Conservation (phyloP, 2,113 vertebrate genomes). For the Catagonus wagneri region DNA sequence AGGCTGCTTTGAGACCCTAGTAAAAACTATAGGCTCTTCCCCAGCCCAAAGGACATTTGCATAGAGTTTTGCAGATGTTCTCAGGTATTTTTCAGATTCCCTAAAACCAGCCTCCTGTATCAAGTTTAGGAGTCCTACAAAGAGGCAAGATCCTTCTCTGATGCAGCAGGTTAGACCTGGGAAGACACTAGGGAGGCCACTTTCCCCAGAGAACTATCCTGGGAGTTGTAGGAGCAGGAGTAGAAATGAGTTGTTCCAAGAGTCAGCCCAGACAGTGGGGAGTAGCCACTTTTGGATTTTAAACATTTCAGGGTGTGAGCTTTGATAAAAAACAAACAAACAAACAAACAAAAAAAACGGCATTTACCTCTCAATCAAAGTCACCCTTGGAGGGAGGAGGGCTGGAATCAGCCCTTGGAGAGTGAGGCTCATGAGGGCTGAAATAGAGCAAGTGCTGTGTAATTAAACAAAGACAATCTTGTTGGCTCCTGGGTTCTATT, state of each 20-base stretch:
- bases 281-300: neutral
- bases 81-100: neutral
- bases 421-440: neutral
- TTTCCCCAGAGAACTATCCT: neutral
- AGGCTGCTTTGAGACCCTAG: neutral
- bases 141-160: neutral
- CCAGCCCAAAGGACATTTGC: neutral
- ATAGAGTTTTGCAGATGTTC: neutral
- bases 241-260: neutral
- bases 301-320: neutral
- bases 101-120: neutral
- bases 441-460: neutral
- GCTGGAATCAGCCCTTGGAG: neutral
- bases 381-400: neutral
- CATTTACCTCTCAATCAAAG: neutral
- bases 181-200: neutral
- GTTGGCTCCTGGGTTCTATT: constrained; percentile 7
- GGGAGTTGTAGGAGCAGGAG: neutral
- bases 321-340: constrained; percentile 3
- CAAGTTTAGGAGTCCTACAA: neutral
- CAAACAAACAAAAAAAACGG: constrained; percentile 36
- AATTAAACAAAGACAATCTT: constrained; percentile 61
- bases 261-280: neutral
- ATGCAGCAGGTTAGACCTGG: neutral
- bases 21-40: neutral